Evolutionary conservation across 30 jellyfish, hydroid and myxozoan genomes (phyloP).

Genomic region (Calvadosia cruxmelitensis): DNA sequence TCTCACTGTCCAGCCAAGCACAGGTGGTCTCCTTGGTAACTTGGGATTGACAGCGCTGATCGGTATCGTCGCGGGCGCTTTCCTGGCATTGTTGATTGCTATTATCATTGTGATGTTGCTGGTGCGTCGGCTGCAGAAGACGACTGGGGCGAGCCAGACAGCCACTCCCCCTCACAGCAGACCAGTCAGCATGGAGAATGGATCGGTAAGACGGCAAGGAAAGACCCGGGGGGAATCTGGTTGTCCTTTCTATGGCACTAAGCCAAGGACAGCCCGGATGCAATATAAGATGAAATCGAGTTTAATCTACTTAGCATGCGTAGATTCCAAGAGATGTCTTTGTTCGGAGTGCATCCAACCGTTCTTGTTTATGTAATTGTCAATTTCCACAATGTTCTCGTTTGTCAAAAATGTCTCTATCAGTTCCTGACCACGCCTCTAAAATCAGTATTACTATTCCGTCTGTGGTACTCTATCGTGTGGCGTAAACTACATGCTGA

Average conservation of each 20-base stretch:
- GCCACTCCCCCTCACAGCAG: constrained; percentile 40
- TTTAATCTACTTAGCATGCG: neutral
- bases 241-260: too few species aligned
- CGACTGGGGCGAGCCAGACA: constrained; percentile 23
- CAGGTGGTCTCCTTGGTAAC: constrained; percentile 20
- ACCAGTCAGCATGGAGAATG: constrained; percentile 60
- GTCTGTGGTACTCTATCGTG: too few species aligned
- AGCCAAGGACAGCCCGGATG: too few species aligned
- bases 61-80: constrained; percentile 69
- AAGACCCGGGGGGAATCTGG: too few species aligned
- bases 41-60: constrained; percentile 33
- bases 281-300: too few species aligned
- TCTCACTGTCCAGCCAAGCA: too few species aligned
- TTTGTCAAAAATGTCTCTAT: neutral
- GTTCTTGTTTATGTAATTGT: neutral
- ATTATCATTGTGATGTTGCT: constrained; percentile 14
- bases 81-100: constrained; percentile 33
- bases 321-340: neutral
- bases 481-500: too few species aligned
- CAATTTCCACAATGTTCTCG: too few species aligned
- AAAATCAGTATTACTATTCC: too few species aligned
- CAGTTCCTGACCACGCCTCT: too few species aligned
- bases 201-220: constrained; percentile 25
- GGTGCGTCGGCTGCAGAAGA: constrained; percentile 36
- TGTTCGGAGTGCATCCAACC: constrained; percentile 14